Percentiles rank a stretch among this genome's conserved stretches.
These are phyloP conservation scores for Leptopilina drosophilae DNA, from an alignment of 2,888 invertebrate genomes.

Conservation along the genomic window DNA sequence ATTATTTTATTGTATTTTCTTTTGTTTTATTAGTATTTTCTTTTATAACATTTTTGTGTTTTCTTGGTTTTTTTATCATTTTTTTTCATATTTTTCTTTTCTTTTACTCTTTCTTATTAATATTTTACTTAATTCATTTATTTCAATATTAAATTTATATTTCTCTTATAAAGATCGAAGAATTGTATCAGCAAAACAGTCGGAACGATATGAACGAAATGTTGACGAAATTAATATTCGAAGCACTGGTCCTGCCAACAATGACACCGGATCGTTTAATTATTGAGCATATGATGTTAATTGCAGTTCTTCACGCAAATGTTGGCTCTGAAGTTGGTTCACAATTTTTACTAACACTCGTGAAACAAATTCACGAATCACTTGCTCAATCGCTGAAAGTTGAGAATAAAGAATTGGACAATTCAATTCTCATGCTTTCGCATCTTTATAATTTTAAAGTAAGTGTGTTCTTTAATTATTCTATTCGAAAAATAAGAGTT, in stretches of 20 bases:
- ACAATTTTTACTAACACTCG: slow-evolving; percentile 87
- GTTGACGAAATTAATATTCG: slow-evolving; percentile 84
- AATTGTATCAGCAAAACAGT: slow-evolving; percentile 87
- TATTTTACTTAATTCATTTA: no score
- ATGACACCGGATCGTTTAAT: slow-evolving; percentile 86
- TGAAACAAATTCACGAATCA: slow-evolving; percentile 83
- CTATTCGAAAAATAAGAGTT: not conserved
- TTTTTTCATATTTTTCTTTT: no score
- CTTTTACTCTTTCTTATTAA: no score
- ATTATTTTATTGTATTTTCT: no score
- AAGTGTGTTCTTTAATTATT: slow-evolving; percentile 46
- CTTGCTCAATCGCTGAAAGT: slow-evolving; percentile 78
- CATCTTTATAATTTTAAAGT: slow-evolving; percentile 94
- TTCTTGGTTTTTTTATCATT: no score
- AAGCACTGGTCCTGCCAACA: slow-evolving; percentile 82
- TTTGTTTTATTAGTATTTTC: no score
- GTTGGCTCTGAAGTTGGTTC: slow-evolving; percentile 94
- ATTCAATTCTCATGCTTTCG: slow-evolving; percentile 86
- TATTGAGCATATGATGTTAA: slow-evolving; percentile 89
- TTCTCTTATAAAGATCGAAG: slow-evolving; percentile 81
- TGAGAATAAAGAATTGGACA: slow-evolving; percentile 89
- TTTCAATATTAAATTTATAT: no score
- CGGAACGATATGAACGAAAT: slow-evolving; percentile 90
- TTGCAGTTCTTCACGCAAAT: slow-evolving; percentile 92
- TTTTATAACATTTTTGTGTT: no score